These are phyloP conservation scores for Vultur gryphus DNA, from an alignment of 2,797 vertebrate species.

Conservation along the genomic window DNA sequence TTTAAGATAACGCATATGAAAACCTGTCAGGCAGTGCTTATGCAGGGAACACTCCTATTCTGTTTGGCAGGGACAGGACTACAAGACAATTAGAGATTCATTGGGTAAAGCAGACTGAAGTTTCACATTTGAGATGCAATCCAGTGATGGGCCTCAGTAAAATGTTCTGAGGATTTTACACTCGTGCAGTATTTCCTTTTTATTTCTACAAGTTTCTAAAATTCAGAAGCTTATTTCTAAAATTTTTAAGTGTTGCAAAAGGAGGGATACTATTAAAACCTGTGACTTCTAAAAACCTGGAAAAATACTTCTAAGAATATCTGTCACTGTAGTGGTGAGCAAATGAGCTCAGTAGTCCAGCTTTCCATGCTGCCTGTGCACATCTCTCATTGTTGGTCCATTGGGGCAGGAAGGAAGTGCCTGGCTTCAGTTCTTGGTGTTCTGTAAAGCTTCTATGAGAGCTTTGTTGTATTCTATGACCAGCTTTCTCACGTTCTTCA, in stretches of 20 bases:
- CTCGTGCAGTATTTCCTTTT: neutral
- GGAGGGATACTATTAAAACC: neutral
- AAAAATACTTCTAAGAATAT: neutral
- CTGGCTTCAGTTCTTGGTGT: conserved; percentile 76
- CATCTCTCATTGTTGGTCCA: neutral
- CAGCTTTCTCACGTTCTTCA: conserved; percentile 83
- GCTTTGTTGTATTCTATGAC: conserved; percentile 88
- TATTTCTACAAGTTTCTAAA: neutral
- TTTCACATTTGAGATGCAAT: neutral
- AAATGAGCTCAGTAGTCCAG: neutral
- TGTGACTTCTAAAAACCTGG: neutral
- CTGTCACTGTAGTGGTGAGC: neutral
- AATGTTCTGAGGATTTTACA: neutral
- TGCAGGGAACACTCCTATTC: neutral
- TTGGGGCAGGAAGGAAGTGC: conserved; percentile 40
- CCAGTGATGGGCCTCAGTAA: neutral
- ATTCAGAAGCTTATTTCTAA: neutral
- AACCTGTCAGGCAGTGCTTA: neutral
- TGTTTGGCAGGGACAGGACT: neutral
- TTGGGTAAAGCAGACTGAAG: neutral
- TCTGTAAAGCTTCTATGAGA: conserved; percentile 84
- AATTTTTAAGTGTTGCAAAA: neutral
- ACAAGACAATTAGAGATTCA: neutral
- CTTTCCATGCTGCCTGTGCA: neutral
- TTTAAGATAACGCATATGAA: neutral